These are phyloP conservation scores for Apodemia duryi DNA, from an alignment of 2,888 invertebrate genomes.

Conservation along the genomic window DNA sequence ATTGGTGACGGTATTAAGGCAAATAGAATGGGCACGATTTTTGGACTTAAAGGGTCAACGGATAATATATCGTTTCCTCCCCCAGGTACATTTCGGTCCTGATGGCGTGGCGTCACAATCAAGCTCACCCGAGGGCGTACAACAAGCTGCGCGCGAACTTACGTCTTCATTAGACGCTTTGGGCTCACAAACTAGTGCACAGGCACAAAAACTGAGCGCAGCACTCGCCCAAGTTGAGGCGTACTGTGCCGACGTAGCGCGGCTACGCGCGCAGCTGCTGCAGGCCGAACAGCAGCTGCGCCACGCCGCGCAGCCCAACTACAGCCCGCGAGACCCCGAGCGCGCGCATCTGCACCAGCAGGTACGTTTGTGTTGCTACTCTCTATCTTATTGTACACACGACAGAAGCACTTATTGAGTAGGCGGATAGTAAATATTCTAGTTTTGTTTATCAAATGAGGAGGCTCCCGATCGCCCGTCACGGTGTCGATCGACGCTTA, in stretches of 20 bases:
- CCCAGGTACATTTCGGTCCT: slow-evolving; percentile 92
- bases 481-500: slow-evolving; percentile 27
- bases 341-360: slow-evolving; percentile 91
- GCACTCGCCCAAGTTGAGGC: slow-evolving; percentile 92
- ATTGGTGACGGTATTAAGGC: slow-evolving; percentile 2
- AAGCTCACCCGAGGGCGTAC: slow-evolving; percentile 84
- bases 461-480: slow-evolving; percentile 47
- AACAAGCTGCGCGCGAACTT: slow-evolving; percentile 85
- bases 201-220: slow-evolving; percentile 83
- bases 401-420: slow-evolving; percentile 44
- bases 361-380: slow-evolving; percentile 80
- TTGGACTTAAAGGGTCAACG: not conserved
- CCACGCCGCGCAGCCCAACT: slow-evolving; percentile 89
- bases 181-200: slow-evolving; percentile 79
- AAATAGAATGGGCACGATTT: not conserved
- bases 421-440: slow-evolving; percentile 59
- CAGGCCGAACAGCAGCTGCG: slow-evolving; percentile 93
- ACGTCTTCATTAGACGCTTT: slow-evolving; percentile 84
- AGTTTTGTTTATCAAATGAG: slow-evolving; percentile 58
- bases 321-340: slow-evolving; percentile 90
- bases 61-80: not conserved
- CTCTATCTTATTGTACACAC: slow-evolving; percentile 16
- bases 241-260: slow-evolving; percentile 92
- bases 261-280: slow-evolving; percentile 89
- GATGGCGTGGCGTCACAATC: slow-evolving; percentile 90